Evolutionary conservation across 2,888 invertebrate species (phyloP), one percentile per base, ranked within the genome.

Genomic region (Nephrocerus scutellatus): DNA sequence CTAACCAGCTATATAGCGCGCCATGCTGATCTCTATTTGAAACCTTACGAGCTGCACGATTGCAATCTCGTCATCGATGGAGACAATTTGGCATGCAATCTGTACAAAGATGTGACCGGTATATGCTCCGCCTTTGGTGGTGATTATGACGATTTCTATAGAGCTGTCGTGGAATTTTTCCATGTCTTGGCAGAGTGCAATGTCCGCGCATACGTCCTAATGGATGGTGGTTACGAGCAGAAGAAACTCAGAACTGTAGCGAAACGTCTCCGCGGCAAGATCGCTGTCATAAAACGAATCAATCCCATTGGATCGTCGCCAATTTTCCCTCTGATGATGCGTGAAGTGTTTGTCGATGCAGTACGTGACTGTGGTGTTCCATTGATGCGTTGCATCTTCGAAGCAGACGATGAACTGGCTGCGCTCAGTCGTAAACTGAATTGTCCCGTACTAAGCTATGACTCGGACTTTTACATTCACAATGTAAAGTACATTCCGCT

Each of bases 381-480:
- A 8, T 74, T 78, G 44, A 80, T 80, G 30, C 76, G 85, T 35
- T 84, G 88, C 57, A 77, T 84, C 50, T 89, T 84, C 63, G 95
- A 96, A 67, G 92, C 92, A 2, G 96, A 96, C 62, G 80, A 82
- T 50, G 84, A 89, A 56, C 80, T 92, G 37, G 92, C 91, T 0
- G 79, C 82, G 0, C 65, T 93, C 50, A 87, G 91, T 0, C 77
- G 80, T 47, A 72, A 77, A 39, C 70, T 90, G 3, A 72, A 81
- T 24, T 92, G 90, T 54, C 92, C 93, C 0, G 82, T 96, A 3
- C 63, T 96, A 4, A 92, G 91, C 56, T 86, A 84, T 52, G 96
- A 96, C 67, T 93, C 93, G 1, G 96, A 96, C 69, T 96, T 92
- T 68, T 92, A 82, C 57, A 82, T 96, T 47, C 89, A 84, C 65